Conservation (phyloP, 2,888 invertebrate genomes). For the Empis stercorea region DNA sequence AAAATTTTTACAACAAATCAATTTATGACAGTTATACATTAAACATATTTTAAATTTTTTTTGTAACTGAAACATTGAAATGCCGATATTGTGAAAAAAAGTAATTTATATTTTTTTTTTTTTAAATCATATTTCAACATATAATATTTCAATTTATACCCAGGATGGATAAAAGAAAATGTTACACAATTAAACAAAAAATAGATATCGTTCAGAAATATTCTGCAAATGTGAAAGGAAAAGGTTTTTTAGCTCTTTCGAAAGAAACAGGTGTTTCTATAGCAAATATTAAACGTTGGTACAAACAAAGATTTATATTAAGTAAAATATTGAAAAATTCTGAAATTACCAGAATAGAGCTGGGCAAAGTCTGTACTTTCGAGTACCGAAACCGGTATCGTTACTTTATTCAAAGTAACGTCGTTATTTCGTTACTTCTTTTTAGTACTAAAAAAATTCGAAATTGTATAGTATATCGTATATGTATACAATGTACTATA, state of each 20-base stretch:
- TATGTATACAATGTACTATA: too few species aligned
- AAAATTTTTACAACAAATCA: background rate
- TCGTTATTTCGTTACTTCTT: too few species aligned
- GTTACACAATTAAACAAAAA: conserved; percentile 2
- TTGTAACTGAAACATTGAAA: too few species aligned
- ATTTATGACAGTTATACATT: background rate
- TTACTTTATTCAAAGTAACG: too few species aligned
- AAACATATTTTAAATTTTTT: background rate
- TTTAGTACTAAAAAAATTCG: too few species aligned
- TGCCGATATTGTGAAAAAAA: too few species aligned
- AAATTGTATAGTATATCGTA: too few species aligned
- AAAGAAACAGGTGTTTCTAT: background rate
- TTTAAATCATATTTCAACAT: background rate
- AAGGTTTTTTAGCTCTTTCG: background rate
- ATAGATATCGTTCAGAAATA: conserved; percentile 1
- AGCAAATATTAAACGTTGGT: conserved; percentile 3
- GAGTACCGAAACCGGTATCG: too few species aligned
- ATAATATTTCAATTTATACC: background rate
- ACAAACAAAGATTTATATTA: background rate
- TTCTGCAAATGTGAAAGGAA: background rate
- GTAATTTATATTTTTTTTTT: background rate
- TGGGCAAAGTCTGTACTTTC: too few species aligned
- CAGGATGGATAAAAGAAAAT: background rate
- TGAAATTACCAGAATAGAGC: too few species aligned
- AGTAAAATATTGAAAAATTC: background rate